Conservation (phyloP, 2,888 invertebrate genomes). For the Brachynemurus nebulosus region DNA sequence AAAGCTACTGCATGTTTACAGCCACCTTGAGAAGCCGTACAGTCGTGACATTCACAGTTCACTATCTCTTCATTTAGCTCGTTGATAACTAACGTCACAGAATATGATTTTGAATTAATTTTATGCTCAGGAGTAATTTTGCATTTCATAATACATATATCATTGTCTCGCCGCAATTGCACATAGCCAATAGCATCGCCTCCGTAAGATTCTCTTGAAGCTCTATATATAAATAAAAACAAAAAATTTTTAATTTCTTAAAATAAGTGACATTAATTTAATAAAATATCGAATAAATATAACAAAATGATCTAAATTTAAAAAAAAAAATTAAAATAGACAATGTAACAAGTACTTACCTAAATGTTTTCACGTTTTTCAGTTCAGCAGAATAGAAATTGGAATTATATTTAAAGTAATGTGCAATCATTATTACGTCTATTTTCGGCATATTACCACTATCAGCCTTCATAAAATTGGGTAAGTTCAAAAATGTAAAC, state of each 20-base stretch:
- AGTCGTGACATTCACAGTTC: not conserved
- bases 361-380: slow-evolving; percentile 2
- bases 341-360: too few species aligned
- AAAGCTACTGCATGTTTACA: slow-evolving; percentile 16
- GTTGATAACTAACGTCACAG: slow-evolving; percentile 10
- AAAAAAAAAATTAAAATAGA: not conserved
- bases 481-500: too few species aligned
- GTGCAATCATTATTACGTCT: too few species aligned
- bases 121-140: slow-evolving; percentile 13
- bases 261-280: not conserved
- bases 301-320: not conserved
- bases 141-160: slow-evolving; percentile 10
- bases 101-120: slow-evolving; percentile 10
- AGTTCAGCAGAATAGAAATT: too few species aligned
- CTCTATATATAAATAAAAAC: too few species aligned
- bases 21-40: not conserved
- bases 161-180: slow-evolving; percentile 11
- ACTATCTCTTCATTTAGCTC: slow-evolving; percentile 9
- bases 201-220: slow-evolving; percentile 13
- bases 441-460: too few species aligned
- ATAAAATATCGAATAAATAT: not conserved
- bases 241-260: not conserved
- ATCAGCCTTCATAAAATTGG: too few species aligned
- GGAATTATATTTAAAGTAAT: too few species aligned
- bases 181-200: slow-evolving; percentile 12